A percentile compares a stretch with the other conserved stretches of the same genome.
These are phyloP conservation scores for Agrilus planipennis DNA, from an alignment of 1,140 invertebrate species.

Conservation along the genomic window DNA sequence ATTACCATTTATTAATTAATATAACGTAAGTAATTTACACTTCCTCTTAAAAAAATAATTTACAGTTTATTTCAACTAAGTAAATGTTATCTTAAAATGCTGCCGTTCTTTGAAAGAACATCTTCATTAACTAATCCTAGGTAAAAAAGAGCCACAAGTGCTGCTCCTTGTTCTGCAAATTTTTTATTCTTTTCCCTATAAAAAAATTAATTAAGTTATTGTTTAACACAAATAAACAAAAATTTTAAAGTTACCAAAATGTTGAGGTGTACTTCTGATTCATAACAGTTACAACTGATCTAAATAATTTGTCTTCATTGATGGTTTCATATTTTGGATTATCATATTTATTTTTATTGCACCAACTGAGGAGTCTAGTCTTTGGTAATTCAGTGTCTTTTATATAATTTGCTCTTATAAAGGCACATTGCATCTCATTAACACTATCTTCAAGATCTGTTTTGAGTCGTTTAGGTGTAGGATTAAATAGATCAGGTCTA, in stretches of 20 bases:
- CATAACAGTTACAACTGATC: conserved; percentile 59
- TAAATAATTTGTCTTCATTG: conserved; percentile 69
- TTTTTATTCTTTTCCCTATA: conserved; percentile 85
- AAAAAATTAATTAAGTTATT: conserved; percentile 21
- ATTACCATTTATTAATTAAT: no score
- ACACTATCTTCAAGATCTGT: conserved; percentile 42
- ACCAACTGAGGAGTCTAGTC: conserved; percentile 59
- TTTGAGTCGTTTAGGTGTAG: conserved; percentile 41
- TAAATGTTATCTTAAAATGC: no score
- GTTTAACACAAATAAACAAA: conserved; percentile 12
- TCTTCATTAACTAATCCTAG: conserved; percentile 49
- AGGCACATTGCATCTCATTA: conserved; percentile 49
- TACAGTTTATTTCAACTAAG: no score
- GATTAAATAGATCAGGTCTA: conserved; percentile 43
- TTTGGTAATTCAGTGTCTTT: conserved; percentile 65
- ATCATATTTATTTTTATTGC: conserved; percentile 47
- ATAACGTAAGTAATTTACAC: no score
- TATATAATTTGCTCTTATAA: conserved; percentile 59
- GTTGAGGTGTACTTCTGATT: conserved; percentile 66
- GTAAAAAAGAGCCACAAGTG: conserved; percentile 65
- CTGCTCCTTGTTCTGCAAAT: conserved; percentile 85
- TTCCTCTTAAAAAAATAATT: no score
- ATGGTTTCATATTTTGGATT: conserved; percentile 65
- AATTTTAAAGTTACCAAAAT: conserved; percentile 51
- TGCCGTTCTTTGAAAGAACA: conserved; percentile 44